Conservation (phyloP, 2,797 vertebrate species). For the Eptatretus atami region DNA sequence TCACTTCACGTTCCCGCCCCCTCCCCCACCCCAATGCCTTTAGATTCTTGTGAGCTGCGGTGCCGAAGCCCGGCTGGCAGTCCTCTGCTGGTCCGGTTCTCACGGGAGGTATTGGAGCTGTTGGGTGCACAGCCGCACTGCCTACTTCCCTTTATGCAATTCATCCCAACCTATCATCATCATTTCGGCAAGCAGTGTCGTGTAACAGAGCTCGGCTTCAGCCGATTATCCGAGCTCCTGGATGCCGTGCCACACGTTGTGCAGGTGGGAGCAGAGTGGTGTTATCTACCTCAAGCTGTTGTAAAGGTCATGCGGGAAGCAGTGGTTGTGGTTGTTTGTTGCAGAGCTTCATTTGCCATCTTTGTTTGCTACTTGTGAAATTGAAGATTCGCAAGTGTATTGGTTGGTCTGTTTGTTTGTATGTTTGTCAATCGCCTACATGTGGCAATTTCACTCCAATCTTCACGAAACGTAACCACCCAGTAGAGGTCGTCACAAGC, state of each 20-base stretch:
- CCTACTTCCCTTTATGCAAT: conserved; percentile 47
- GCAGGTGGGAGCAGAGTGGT: conserved; percentile 24
- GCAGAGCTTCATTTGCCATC: too few relatives aligned
- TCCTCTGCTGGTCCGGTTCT: conserved; percentile 88
- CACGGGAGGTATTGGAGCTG: conserved; percentile 69
- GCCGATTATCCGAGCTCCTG: conserved; percentile 61
- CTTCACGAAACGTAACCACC: too few relatives aligned
- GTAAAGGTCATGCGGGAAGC: too few relatives aligned
- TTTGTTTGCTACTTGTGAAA: too few relatives aligned
- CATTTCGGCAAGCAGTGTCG: conserved; percentile 92
- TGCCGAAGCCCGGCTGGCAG: conserved; percentile 85
- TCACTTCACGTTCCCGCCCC: background rate
- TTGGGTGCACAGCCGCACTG: conserved; percentile 57
- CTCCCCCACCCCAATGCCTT: background rate
- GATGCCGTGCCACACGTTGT: conserved; percentile 85
- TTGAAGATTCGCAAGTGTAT: too few relatives aligned
- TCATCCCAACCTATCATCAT: conserved; percentile 82
- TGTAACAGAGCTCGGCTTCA: conserved; percentile 78
- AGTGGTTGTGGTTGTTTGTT: too few relatives aligned
- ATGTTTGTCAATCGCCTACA: too few relatives aligned
- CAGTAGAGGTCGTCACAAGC: too few relatives aligned
- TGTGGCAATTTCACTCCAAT: too few relatives aligned
- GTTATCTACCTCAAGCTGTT: too few relatives aligned
- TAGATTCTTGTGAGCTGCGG: conserved; percentile 12
- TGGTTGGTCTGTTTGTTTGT: too few relatives aligned